A percentile compares a stretch with the other conserved stretches of the same genome.
Evolutionary conservation across 2,113 vertebrate genomes (phyloP).

Genomic region (Brachyhypopomus occidentalis): DNA sequence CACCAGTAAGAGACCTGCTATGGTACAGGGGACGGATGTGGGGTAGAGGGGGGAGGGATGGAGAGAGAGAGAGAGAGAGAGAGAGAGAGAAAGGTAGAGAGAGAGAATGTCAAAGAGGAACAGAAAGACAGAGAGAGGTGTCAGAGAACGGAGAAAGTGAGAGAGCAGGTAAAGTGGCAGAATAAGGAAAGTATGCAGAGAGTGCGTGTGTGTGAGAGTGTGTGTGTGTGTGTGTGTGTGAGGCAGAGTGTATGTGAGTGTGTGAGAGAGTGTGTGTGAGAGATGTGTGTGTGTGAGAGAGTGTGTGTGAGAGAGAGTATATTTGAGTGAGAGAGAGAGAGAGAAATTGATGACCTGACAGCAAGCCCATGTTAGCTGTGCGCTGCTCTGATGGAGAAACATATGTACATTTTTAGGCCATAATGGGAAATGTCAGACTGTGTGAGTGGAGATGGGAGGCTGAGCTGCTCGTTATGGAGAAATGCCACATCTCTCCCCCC

Average conservation of each 20-base stretch:
- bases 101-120: slow-evolving; percentile 16
- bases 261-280: too few relatives aligned
- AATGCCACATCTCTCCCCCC: slow-evolving; percentile 76
- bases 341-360: slow-evolving; percentile 59
- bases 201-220: neutral
- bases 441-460: slow-evolving; percentile 61
- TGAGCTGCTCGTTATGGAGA: slow-evolving; percentile 73
- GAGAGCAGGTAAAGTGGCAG: slow-evolving; percentile 11
- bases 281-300: too few relatives aligned
- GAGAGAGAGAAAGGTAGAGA: slow-evolving; percentile 39
- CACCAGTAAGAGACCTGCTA: slow-evolving; percentile 28
- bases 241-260: slow-evolving; percentile 18
- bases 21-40: slow-evolving; percentile 42
- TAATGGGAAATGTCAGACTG: slow-evolving; percentile 83
- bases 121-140: slow-evolving; percentile 11
- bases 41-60: neutral
- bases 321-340: slow-evolving; percentile 21
- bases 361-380: slow-evolving; percentile 45
- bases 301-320: neutral
- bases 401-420: slow-evolving; percentile 77
- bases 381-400: slow-evolving; percentile 64
- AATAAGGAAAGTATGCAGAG: slow-evolving; percentile 27
- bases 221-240: neutral
- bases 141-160: slow-evolving; percentile 29
- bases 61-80: neutral